Conservation (phyloP, 2,113 vertebrate species). For the Limnothrissa miodon region DNA sequence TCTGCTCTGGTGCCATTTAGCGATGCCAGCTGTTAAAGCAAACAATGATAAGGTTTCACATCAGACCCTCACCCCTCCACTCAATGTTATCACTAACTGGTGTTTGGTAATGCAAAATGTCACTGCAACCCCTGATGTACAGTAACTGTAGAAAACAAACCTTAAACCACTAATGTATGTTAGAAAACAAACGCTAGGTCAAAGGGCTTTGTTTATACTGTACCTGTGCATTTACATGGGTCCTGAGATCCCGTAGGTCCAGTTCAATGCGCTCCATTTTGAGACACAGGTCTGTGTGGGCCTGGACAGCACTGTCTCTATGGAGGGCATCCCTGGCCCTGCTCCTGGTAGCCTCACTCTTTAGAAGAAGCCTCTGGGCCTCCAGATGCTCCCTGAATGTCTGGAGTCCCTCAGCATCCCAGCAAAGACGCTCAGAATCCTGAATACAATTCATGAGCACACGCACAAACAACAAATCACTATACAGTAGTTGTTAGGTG, state of each 20-base stretch:
- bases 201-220: conserved; percentile 38
- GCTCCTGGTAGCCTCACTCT: neutral
- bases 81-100: too few species aligned
- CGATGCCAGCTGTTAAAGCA: neutral
- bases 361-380: conserved; percentile 55
- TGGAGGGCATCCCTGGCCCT: neutral
- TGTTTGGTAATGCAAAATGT: too few species aligned
- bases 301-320: conserved; percentile 22
- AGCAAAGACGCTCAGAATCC: conserved; percentile 63
- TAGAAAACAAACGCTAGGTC: neutral
- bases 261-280: conserved; percentile 62
- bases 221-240: conserved; percentile 66
- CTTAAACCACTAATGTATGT: too few species aligned
- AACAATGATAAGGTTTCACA: neutral
- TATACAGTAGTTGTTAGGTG: neutral
- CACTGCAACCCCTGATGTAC: too few species aligned
- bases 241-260: conserved; percentile 70
- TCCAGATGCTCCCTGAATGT: conserved; percentile 62
- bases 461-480: conserved; percentile 7
- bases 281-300: conserved; percentile 36
- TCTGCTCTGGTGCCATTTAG: neutral
- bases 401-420: conserved; percentile 66
- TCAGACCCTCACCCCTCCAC: too few species aligned
- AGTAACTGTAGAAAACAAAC: too few species aligned
- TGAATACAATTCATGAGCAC: conserved; percentile 32